Evolutionary conservation across 2,113 vertebrate species (phyloP), one percentile per base, ranked within the genome.

Genomic region (Hippolais icterina): DNA sequence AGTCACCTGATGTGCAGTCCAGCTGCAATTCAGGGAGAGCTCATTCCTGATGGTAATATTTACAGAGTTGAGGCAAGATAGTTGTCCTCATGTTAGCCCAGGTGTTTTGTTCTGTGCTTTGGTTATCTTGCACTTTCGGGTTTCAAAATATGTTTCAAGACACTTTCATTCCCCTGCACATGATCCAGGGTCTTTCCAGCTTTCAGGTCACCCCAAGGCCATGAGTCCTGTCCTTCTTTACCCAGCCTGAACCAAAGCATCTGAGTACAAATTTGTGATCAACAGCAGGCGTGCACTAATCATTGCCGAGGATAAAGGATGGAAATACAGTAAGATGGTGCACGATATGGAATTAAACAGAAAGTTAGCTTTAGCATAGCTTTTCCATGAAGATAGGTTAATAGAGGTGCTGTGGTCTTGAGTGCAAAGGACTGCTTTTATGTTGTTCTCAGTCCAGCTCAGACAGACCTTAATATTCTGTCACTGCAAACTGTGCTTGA

Each of bases 121-220:
- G 22, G 47, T 63, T 53, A 10, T 41, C 50, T 65, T 41, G 10
- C 10, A 12, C 42, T 49, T 49, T 16, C 24, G 24, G 12, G 3
- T 56, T 65, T 41, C 15, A 35, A 75, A 65, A 29, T 41, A 56
- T 19, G 11, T 72, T 61, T 50, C 28, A 77, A 35, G 37, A 56
- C 13, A 19, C 1, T 25, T 56, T 50, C 16, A n/a, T n/a, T 66
- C 15, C 23, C 15, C 12, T 71, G 13, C 24, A 35, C 0, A 0
- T 50, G 24, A 83, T 6, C 12, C 53, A 72, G 5, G 10, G 17
- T 14, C 7, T 72, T 72, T 72, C 12, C 46, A 66, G 7, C 20
- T 87, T 12, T 39, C 41, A 31, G 17, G 15, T 44, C 25, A 29
- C 22, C 15, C 25, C 44, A 33, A 46, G 15, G 24, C 27, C 21